Conservation (phyloP, 2,888 invertebrate species). For the Onthophagus sagittarius region DNA sequence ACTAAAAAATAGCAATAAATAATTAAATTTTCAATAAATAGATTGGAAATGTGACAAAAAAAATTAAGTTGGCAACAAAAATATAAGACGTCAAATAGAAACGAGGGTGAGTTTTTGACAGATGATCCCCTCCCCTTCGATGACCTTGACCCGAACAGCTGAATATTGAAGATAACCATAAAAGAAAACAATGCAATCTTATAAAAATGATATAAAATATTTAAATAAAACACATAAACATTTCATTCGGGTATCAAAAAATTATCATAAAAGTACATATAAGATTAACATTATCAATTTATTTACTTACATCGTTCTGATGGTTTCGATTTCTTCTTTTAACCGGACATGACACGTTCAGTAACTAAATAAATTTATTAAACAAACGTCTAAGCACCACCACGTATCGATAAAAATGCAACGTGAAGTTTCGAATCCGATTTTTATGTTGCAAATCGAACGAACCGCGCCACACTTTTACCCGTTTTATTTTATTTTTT, state of each 20-base stretch:
- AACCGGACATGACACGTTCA: not conserved
- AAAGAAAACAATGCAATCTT: not conserved
- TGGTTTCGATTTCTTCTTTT: not conserved
- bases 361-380: not conserved
- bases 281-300: no score
- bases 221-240: no score
- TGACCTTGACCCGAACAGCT: constrained; percentile 34
- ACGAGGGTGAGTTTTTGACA: constrained; percentile 4
- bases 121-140: constrained; percentile 22
- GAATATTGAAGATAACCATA: constrained; percentile 19
- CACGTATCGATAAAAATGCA: not conserved
- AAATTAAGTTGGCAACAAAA: no score
- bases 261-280: no score
- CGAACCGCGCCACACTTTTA: no score
- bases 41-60: no score
- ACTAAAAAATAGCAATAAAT: no score
- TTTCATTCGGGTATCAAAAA: no score
- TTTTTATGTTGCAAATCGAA: no score
- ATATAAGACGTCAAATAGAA: not conserved
- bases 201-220: not conserved
- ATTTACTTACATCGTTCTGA: not conserved
- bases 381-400: not conserved
- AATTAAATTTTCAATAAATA: no score
- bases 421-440: not conserved
- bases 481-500: no score